Evolutionary conservation across 2,113 vertebrate genomes (phyloP), one percentile per base, ranked within the genome.

Genomic region (Silurus asotus): DNA sequence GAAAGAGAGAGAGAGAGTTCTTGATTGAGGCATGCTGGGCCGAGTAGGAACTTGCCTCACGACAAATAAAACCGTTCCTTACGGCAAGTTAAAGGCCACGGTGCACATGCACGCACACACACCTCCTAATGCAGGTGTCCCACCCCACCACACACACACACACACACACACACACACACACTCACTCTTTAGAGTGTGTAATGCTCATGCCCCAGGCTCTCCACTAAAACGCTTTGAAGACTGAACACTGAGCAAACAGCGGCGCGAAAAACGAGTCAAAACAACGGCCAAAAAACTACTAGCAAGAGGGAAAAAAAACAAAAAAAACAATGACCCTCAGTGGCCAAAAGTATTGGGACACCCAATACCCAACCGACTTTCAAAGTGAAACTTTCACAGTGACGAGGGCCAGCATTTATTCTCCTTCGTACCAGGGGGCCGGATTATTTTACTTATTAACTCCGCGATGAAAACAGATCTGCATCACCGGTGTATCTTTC

Each of bases 11-110:
- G 37, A 6, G 23, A 77, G 53, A 2, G n/a, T 8, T 56, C 53
- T 11, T 6, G 19, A 72, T 59, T 75, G 74, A 48, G 81, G 91
- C 91, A 83, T 87, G 90, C 15, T 78, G 76, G 17, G 90, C 89
- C 89, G 90, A 93, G 94, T 92, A 93, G 88, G 74, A 93, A 94
- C 93, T 92, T 94, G 94, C 90, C 94, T 93, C 90, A 92, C 83
- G 67, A 93, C 49, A 84, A 49, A 81, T 67, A 56, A 91, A 90
- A 90, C 85, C 77, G 37, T 64, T 69, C 85, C 86, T 84, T 74
- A 79, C 79, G 56, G 83, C 19, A 55, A 81, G 62, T 23, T 56
- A 76, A 84, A 88, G 77, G 74, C 83, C 78, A 61, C 25, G 74
- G 51, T 59, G 37, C 25, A 37, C 55, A 83, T 13, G 79, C 23